Evolutionary conservation across 1,140 invertebrate genomes (phyloP).

Genomic region (Heliconius himera): DNA sequence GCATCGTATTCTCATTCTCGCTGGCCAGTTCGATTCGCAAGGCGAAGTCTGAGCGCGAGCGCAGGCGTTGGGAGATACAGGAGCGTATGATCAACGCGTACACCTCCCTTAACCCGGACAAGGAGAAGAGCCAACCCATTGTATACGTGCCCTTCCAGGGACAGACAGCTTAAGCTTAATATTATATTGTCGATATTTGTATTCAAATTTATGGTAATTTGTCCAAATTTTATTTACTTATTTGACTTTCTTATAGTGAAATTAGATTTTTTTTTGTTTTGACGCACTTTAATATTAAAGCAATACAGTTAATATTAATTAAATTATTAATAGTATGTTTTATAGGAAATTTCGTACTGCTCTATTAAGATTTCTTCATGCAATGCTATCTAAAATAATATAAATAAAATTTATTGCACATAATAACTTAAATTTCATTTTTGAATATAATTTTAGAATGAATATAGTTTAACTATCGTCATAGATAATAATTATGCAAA

Average conservation of each 20-base stretch:
- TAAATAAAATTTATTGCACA: neutral
- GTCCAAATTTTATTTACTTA: no score
- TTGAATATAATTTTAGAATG: neutral
- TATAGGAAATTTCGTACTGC: neutral
- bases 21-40: conserved; percentile 91
- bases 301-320: neutral
- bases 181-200: no score
- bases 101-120: conserved; percentile 68
- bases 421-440: neutral
- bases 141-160: conserved; percentile 79
- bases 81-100: conserved; percentile 76
- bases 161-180: conserved; percentile 65
- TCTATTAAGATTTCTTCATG: neutral
- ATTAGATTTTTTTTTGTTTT: neutral
- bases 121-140: conserved; percentile 64
- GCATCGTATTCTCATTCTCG: conserved; percentile 77
- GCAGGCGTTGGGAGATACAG: conserved; percentile 85
- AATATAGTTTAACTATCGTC: neutral
- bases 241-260: neutral
- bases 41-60: conserved; percentile 88
- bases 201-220: no score
- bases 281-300: no score
- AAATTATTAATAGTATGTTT: neutral
- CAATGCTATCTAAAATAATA: neutral
- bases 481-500: no score